Base-by-base conservation (phyloP, 2,797 vertebrate species). In the Pyrocephalus nanus region DNA sequence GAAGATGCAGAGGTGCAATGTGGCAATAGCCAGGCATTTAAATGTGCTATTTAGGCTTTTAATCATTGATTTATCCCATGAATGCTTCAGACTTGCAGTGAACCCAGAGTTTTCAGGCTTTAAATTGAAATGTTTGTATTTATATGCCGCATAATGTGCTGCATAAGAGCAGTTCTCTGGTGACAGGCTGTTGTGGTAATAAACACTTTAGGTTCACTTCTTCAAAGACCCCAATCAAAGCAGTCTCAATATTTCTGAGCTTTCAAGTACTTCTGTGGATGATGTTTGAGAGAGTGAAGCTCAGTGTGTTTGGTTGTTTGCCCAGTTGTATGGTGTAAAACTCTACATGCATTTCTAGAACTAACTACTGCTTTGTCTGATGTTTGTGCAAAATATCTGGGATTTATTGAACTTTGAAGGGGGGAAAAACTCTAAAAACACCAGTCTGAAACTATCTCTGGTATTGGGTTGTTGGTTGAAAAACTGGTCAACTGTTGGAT, bases 381-480 rank as follows among this genome's bases (percentile, higher is more conserved):
- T 75, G 5, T 65, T 79, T 75, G 25, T 88, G 55, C 51, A 18
- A 32, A 45, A 21, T 50, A 34, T 3, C 22, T 66, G 47, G 9
- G 29, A 16, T 43, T 74, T 61, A 71, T 51, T 60, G 12, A 78
- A 25, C 17, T 51, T n/a, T 0, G 0, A 50, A 54, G 48, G 36
- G 8, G 6, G 21, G 22, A 15, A 36, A 50, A 6, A 1, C 30
- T 4, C 12, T 2, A 51, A 57, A 3, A 2, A 2, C 11, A 38
- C 17, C 40, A 40, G 17, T 55, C 9, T 12, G 13, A 40, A 34
- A 15, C 7, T 20, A 8, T 25, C 5, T 15, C 4, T 30, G 12
- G 30, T 53, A 9, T 42, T 88, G 15, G 4, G 34, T 86, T 72
- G 53, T 55, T 57, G 17, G 12, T 30, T 86, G 36, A 61, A 74